Percentiles rank a stretch among this genome's conserved stretches.
These are phyloP conservation scores for Cladorhizidae sp. DNA, from an alignment of 37 sponge, comb jelly and placozoan species.

Conservation along the genomic window DNA sequence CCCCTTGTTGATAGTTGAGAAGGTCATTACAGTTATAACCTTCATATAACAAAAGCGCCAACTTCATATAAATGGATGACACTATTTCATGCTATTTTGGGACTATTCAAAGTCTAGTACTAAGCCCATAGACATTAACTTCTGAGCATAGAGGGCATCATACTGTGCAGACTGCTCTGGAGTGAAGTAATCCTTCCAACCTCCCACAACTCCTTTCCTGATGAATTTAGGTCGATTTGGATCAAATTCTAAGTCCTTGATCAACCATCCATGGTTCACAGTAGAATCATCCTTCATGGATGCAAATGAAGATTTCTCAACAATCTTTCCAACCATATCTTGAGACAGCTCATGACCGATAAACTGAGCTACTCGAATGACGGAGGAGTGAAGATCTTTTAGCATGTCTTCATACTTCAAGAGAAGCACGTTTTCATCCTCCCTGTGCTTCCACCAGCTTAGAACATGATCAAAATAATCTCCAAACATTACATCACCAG, in stretches of 20 bases:
- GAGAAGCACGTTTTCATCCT: slow-evolving; percentile 45
- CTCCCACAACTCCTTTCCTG: slow-evolving; percentile 61
- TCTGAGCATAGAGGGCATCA: slow-evolving; percentile 36
- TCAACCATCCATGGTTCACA: slow-evolving; percentile 31
- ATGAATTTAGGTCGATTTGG: slow-evolving; percentile 24
- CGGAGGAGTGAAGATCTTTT: slow-evolving; percentile 23
- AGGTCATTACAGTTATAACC: no score
- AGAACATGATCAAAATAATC: slow-evolving; percentile 59
- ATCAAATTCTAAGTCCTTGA: neutral
- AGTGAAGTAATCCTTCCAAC: slow-evolving; percentile 58
- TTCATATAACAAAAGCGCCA: no score
- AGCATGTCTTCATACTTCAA: slow-evolving; percentile 73
- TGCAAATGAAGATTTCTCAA: slow-evolving; percentile 28
- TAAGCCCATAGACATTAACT: slow-evolving; percentile 23
- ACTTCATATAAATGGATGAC: no score
- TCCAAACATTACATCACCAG: slow-evolving; percentile 44
- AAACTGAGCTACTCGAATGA: slow-evolving; percentile 25
- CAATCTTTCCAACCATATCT: slow-evolving; percentile 21
- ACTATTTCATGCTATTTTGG: no score
- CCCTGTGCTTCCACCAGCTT: slow-evolving; percentile 55
- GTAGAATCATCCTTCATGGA: slow-evolving; percentile 40
- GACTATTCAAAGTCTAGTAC: slow-evolving; percentile 11
- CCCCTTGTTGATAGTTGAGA: no score
- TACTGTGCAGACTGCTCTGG: slow-evolving; percentile 28
- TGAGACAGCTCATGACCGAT: slow-evolving; percentile 24